Evolutionary conservation across 2,113 vertebrate species (phyloP).

Genomic region (Malurus alboscapulatus): DNA sequence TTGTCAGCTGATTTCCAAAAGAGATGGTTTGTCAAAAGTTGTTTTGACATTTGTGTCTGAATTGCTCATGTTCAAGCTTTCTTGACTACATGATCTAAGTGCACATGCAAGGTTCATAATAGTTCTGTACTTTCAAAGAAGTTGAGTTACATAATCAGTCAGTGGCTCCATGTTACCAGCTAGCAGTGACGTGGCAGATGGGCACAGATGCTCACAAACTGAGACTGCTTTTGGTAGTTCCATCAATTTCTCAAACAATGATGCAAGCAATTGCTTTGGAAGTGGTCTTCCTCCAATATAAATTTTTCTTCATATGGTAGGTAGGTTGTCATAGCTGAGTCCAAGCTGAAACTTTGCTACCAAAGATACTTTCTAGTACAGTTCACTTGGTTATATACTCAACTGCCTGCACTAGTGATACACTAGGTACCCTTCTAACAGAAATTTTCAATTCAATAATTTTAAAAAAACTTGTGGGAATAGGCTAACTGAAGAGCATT

Average conservation of each 20-base stretch:
- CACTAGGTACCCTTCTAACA: background rate
- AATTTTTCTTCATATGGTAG: background rate
- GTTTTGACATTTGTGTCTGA: background rate
- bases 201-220: background rate
- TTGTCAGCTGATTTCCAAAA: background rate
- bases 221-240: background rate
- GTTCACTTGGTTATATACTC: background rate
- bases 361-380: background rate
- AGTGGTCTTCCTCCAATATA: background rate
- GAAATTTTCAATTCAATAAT: background rate
- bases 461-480: background rate
- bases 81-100: background rate
- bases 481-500: background rate
- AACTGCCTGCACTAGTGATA: background rate
- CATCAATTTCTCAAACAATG: background rate
- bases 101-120: background rate
- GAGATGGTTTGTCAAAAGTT: background rate
- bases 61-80: background rate
- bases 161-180: accelerated
- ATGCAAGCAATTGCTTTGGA: background rate
- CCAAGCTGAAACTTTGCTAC: background rate
- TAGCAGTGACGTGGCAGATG: background rate
- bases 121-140: background rate
- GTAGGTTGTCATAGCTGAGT: background rate
- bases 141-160: background rate